A percentile compares a stretch with the other conserved stretches of the same genome.
phyloP scores from a whole-genome alignment of 2,113 vertebrate species.

The Zingel zingel region DNA sequence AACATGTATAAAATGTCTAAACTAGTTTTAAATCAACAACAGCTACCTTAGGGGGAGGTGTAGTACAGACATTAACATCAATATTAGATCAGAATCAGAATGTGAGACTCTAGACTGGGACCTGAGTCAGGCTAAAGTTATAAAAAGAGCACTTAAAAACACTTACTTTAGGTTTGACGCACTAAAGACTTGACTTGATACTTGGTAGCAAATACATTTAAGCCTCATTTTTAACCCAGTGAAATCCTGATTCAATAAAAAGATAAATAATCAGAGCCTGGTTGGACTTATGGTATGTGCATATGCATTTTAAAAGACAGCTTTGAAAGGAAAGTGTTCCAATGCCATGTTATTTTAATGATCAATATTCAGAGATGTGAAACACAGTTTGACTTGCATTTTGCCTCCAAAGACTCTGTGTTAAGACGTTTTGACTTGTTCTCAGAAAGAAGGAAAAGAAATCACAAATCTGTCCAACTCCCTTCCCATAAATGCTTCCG shows the following conservation, averaged over 20 bases:
- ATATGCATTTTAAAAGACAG: background rate
- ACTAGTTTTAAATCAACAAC: background rate
- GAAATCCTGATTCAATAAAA: background rate
- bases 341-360: background rate
- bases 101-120: background rate
- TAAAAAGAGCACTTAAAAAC: background rate
- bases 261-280: background rate
- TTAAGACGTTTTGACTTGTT: background rate
- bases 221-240: no score
- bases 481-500: constrained; percentile 27
- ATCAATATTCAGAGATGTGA: background rate
- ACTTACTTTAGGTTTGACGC: no score
- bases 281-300: background rate
- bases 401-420: background rate
- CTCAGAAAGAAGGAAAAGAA: background rate
- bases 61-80: background rate
- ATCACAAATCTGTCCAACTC: background rate
- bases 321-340: background rate
- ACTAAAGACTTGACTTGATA: background rate
- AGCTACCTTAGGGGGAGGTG: background rate
- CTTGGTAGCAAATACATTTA: background rate
- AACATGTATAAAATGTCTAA: background rate
- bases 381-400: no score
- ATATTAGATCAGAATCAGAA: background rate
- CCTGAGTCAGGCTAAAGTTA: background rate